Base-by-base conservation (phyloP, 2,888 invertebrate species). In the Aquatica leii region DNA sequence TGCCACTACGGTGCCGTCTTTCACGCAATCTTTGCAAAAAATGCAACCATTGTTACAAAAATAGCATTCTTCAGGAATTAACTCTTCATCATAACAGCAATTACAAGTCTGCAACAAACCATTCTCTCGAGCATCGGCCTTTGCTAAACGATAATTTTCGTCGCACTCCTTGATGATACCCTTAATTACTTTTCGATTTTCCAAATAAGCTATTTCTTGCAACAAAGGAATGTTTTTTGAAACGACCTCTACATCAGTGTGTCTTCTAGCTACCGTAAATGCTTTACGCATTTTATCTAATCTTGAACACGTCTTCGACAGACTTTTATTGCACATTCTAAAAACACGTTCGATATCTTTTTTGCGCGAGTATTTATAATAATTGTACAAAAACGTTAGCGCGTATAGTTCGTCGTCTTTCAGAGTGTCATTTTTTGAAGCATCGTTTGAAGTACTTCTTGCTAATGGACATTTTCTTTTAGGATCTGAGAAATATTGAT, bases 71-170 rank as follows among this genome's bases (percentile, higher is more conserved):
- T 82, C 81, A 1, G 79, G 80, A 14, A 86, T 75, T 24, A 84
- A 73, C 67, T 87, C 86, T 49, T 84, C 83, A 49, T 85, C 84
- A 65, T 68, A 87, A 69, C 88, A 88, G 71, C 86, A 85, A 20
- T 77, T 77, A 74, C 88, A 88, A 3, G 74, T 77, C 69, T 79
- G 74, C 5, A 81, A 61, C 34, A 79, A 67, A 35, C 76, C 74
- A 37, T 82, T 72, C 57, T 71, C 66, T 50, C 69, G 75, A 66
- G 83, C 80, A 75, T 82, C 65, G 76, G 74, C 66, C 70, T 72
- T 68, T 62, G 69, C 78, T 15, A 60, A 24, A 5, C 71, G 67
- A 65, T 83, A 82, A 6, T 70, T 64, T 6, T 69, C 64, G 53
- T 79, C 73, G n/a, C 74, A 73, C 11, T 73, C 61, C 4, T 75